Evolutionary conservation across 1,140 invertebrate genomes (phyloP).

Genomic region (Hyphantria cunea): DNA sequence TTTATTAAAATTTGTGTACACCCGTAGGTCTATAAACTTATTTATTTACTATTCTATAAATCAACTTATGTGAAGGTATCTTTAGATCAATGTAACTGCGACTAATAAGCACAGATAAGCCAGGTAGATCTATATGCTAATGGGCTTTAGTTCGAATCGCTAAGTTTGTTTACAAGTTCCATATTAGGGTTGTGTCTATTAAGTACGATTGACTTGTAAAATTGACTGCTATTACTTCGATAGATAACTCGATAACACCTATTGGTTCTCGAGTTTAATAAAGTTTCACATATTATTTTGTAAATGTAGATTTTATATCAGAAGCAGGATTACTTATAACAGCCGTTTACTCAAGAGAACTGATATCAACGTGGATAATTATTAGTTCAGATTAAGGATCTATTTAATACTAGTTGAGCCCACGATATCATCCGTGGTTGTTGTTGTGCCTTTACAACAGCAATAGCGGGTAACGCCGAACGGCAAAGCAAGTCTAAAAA

Average conservation of each 20-base stretch:
- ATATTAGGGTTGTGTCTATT: constrained; percentile 25
- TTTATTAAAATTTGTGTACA: too few species aligned
- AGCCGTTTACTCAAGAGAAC: too few species aligned
- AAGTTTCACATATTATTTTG: neutral
- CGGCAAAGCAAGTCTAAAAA: too few species aligned
- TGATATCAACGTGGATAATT: too few species aligned
- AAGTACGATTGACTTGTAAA: constrained; percentile 34
- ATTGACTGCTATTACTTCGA: constrained; percentile 20
- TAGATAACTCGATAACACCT: constrained; percentile 5
- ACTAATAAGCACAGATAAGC: constrained; percentile 20
- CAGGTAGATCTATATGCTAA: constrained; percentile 44
- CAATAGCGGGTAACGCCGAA: too few species aligned
- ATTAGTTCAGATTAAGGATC: too few species aligned
- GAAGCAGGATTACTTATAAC: neutral
- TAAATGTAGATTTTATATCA: neutral
- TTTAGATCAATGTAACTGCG: constrained; percentile 1
- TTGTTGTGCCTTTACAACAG: too few species aligned
- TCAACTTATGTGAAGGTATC: too few species aligned
- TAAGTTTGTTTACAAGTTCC: constrained; percentile 39
- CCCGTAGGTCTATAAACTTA: too few species aligned
- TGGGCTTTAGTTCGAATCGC: constrained; percentile 25
- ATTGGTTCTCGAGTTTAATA: neutral
- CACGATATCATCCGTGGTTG: too few species aligned
- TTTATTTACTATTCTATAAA: too few species aligned
- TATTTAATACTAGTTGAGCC: too few species aligned